Evolutionary conservation across 2,113 vertebrate species (phyloP).

Genomic region (Pachyramphus minor): DNA sequence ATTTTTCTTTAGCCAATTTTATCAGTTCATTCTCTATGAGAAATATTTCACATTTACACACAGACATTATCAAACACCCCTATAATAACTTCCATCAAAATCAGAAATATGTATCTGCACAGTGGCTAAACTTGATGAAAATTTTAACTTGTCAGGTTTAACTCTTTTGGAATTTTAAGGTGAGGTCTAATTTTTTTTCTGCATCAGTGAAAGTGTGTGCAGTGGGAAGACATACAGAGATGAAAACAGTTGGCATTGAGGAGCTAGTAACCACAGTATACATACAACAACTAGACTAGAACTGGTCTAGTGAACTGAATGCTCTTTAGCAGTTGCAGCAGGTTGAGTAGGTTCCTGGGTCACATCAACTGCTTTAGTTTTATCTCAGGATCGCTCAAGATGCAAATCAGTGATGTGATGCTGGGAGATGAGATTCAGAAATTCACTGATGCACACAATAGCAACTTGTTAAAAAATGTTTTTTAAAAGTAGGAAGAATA

Average conservation of each 20-base stretch:
- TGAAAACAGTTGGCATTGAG: not conserved
- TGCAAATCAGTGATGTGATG: not conserved
- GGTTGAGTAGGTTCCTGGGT: not conserved
- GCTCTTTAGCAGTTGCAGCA: not conserved
- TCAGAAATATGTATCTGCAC: not conserved
- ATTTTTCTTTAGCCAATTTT: not conserved
- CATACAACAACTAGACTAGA: not conserved
- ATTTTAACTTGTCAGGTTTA: not conserved
- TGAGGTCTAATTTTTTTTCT: not conserved
- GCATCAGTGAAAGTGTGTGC: accelerated
- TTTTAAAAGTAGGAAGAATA: not conserved
- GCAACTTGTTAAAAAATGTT: not conserved
- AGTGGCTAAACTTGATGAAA: not conserved
- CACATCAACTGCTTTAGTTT: not conserved
- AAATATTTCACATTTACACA: not conserved
- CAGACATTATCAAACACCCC: not conserved
- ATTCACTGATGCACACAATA: not conserved
- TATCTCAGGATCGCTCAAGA: not conserved
- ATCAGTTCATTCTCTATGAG: not conserved
- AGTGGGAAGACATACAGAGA: not conserved
- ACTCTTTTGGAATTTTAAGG: not conserved
- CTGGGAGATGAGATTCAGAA: not conserved
- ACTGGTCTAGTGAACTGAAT: not conserved
- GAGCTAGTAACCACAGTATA: not conserved
- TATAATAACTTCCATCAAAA: not conserved